Evolutionary conservation across 2,797 vertebrate species (phyloP), one percentile per base, ranked within the genome.

Genomic region (Aeoliscus strigatus): DNA sequence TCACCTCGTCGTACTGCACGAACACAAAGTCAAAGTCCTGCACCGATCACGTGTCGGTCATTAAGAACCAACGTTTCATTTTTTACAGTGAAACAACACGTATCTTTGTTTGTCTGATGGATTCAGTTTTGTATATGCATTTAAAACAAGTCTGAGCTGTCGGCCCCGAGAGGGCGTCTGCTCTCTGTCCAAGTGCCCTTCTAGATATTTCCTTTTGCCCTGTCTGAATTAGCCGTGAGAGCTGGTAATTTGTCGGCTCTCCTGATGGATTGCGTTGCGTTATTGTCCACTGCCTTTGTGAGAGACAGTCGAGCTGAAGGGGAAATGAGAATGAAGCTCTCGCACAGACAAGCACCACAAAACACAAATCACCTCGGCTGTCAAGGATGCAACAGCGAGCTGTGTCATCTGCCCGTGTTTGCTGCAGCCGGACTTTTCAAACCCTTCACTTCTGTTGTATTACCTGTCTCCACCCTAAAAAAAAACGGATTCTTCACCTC

Each of bases 201-300:
- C 18, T 21, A 12, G 27, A 6, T 29, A 29, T 56, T 60, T 79
- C n/a, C n/a, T n/a, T n/a, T n/a, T n/a, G n/a, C n/a, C n/a, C n/a
- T n/a, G n/a, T n/a, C 51, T 78, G 65, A 81, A 83, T 85, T 79
- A 79, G 77, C 70, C 56, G 73, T 43, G 25, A 31, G 47, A 46
- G 59, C 58, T 37, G n/a, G n/a, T n/a, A n/a, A n/a, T n/a, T n/a
- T n/a, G 46, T 47, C 27, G 59, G 51, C 58, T 59, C 69, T 52
- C 46, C 63, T 77, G 76, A 79, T 77, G 64, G 66, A 82, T 78
- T 77, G 77, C 73, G 67, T 60, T 60, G 54, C 74, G 70, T 78
- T 82, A 64, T 70, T 42, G 32, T 66, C 46, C 65, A 36, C 30
- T 58, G 63, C 51, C 51, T 67, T 66, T 9, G 14, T 71, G 66